phyloP scores from a whole-genome alignment of 2,797 vertebrate species.

The Darevskia nairensis region DNA sequence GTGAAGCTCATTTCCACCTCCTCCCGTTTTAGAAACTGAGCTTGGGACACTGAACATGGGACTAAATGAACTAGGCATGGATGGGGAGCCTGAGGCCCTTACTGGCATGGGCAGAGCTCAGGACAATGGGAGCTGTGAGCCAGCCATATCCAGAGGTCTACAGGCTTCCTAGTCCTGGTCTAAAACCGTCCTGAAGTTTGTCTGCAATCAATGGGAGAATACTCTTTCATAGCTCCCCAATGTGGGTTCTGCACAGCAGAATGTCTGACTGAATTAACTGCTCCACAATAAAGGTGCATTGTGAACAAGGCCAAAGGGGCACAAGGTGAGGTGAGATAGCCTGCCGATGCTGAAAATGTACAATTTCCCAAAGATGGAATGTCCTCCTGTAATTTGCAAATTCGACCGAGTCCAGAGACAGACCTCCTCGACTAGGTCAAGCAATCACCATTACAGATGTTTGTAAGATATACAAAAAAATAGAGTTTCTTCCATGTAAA shows the following conservation, averaged over 20 bases:
- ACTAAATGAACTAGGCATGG: background rate
- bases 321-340: too few relatives aligned
- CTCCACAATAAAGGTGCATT: background rate
- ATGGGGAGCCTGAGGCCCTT: background rate
- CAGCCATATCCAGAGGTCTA: background rate
- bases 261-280: background rate
- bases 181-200: background rate
- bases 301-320: background rate
- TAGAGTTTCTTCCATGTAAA: background rate
- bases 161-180: background rate
- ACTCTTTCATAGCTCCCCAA: accelerated
- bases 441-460: background rate
- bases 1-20: background rate
- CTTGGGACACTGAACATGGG: background rate
- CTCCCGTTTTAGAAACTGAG: background rate
- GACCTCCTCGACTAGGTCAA: background rate
- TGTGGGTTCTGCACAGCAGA: background rate
- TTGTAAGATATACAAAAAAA: background rate
- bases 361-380: background rate
- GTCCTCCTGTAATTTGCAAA: background rate
- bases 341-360: background rate
- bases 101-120: background rate
- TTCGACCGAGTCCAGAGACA: background rate
- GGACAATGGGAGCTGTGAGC: background rate
- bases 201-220: background rate